phyloP scores from a whole-genome alignment of 2,888 invertebrate species.

The Emmelina monodactyla region DNA sequence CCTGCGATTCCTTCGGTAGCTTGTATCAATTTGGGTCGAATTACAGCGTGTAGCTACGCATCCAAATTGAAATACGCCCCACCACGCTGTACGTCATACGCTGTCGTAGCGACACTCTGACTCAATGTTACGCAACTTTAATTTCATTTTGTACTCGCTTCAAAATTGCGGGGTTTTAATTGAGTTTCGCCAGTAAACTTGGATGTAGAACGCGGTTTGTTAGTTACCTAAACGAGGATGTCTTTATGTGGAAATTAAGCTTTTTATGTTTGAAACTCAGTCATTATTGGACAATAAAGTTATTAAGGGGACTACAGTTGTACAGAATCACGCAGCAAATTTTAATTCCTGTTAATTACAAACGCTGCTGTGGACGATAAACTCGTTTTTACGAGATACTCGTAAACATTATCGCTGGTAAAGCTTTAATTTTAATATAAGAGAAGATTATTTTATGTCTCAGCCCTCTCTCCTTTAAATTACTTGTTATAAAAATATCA shows the following conservation, averaged over 20 bases:
- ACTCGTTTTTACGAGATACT: slow-evolving; percentile 11
- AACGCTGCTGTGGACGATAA: slow-evolving; percentile 39
- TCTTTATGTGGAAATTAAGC: slow-evolving; percentile 31
- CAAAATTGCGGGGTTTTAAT: slow-evolving; percentile 54
- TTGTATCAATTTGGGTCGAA: not conserved
- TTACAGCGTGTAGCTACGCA: slow-evolving; percentile 1
- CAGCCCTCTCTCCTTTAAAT: too few relatives aligned
- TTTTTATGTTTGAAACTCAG: slow-evolving; percentile 25
- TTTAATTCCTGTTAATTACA: slow-evolving; percentile 55
- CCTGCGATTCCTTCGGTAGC: not conserved
- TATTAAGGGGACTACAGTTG: slow-evolving; percentile 27
- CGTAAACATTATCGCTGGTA: not conserved
- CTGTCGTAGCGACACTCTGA: slow-evolving; percentile 20
- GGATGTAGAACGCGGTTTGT: slow-evolving; percentile 36
- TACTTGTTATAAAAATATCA: too few relatives aligned
- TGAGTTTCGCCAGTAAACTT: slow-evolving; percentile 43
- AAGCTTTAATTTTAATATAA: not conserved
- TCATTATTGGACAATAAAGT: slow-evolving; percentile 45
- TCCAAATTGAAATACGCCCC: slow-evolving; percentile 1
- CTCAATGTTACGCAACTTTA: slow-evolving; percentile 45
- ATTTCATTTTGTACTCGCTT: slow-evolving; percentile 38
- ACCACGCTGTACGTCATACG: not conserved
- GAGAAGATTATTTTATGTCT: not conserved
- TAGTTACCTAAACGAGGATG: slow-evolving; percentile 33
- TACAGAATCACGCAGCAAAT: slow-evolving; percentile 28